Evolutionary conservation across 1,140 invertebrate species (phyloP), one percentile per base, ranked within the genome.

Genomic region (Leptinotarsa texana): DNA sequence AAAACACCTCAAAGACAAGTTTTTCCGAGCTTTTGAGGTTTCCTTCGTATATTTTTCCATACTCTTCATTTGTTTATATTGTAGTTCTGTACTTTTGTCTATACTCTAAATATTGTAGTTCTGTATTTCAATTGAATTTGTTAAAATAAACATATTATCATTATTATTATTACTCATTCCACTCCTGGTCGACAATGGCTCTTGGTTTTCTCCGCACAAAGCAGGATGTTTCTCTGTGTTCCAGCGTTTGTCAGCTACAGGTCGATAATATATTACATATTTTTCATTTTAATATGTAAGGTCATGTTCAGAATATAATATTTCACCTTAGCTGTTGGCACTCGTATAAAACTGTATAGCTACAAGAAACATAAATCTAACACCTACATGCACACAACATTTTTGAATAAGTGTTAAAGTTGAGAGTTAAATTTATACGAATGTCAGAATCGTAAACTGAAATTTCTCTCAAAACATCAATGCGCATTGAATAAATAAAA

Each of bases 231-330:
- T 42, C 8, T 33, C 63, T 22, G 22, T 70, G 69, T 42, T 66
- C 65, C 48, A 73, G 72, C 73, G 73, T 51, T 42, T 74, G 76
- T 77, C 76, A 61, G 68, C 74, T 74, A 69, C 69, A 67, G 73
- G 47, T 72, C 68, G 69, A 66, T 57, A 66, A 76, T 80, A 80
- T 78, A 80, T 80, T 73, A 76, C 63, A 69, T 69, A 76, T 76
- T 80, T 79, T 78, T 74, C 76, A 73, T 77, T 80, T 75, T 78
- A 80, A 80, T 77, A 80, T 78, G 76, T 80, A 76, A 73, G 78
- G 75, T 77, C 77, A 78, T 78, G 77, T 77, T 75, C 78, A 74
- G 78, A 79, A 79, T 79, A 78, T 78, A 80, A 80, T 80, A 80
- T 80, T 80, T 80, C 79, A 80, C 79, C 69, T 72, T 74, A 76